Evolutionary conservation across 2,888 invertebrate genomes (phyloP), one percentile per base, ranked within the genome.

Genomic region (Sarcophaga caerulescens): DNA sequence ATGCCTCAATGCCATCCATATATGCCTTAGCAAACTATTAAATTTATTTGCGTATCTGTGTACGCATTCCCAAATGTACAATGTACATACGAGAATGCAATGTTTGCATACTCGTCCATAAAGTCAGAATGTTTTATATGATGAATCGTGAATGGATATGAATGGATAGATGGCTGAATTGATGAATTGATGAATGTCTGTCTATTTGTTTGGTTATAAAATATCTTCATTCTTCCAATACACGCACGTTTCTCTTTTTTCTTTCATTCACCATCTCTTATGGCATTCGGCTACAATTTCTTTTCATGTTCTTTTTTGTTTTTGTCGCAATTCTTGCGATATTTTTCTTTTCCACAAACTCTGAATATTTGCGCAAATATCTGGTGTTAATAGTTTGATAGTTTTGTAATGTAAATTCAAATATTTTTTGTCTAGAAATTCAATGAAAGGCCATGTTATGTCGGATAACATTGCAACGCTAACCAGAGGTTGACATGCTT

Each of bases 101-200:
- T 35, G 35, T 35, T 8, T 35, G 35, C 35, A 35, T 35, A 35
- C 35, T 35, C 10, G 2, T 35, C 35, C 35, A 35, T 35, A 35
- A 35, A 35, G 35, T 35, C 35, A 35, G 35, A 35, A 35, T 35
- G 3, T 35, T 35, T 35, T 21, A 63, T 60, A 19, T n/a, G 44
- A 14, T 14, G 35, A 35, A 65, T 70, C 21, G 44, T 59, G 17
- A 14, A 25, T 70, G 45, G 19, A 14, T 19, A 44, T 21, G n/a
- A 62, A 63, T 70, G 25, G 35, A 45, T 81, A 62, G 8, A 23
- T 75, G 17, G 17, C 12, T 70, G 75, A n/a, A 10, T 75, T 60
- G 10, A 68, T 70, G 75, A n/a, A 10, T 75, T 60, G 10, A 68
- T 69, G 63, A 23, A 57, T 69, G 62, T 11, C 62, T 81, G 52